These are phyloP conservation scores for Cyprinodon variegatus DNA, from an alignment of 2,113 vertebrate genomes.

Conservation along the genomic window DNA sequence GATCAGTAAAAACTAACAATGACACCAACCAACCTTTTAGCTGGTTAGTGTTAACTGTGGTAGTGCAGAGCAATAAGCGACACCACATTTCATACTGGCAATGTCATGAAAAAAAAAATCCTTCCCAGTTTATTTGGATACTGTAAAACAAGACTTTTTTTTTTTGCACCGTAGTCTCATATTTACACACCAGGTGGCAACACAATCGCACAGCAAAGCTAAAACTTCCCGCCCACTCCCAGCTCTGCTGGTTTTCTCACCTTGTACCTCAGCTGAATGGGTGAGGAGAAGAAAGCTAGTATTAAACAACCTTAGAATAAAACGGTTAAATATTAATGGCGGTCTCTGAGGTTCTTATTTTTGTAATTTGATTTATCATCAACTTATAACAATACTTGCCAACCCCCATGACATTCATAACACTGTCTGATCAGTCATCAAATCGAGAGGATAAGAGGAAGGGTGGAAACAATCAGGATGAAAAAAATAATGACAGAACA, in stretches of 20 bases:
- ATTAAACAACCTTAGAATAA: conserved; percentile 12
- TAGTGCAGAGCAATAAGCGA: conserved; percentile 25
- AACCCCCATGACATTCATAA: neutral
- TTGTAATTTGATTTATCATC: conserved; percentile 2
- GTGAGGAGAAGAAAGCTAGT: neutral
- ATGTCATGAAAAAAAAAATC: conserved; percentile 5
- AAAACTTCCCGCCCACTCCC: conserved; percentile 20
- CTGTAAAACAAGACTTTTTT: conserved; percentile 3
- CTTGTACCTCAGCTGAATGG: conserved; percentile 21
- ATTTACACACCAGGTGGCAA: conserved; percentile 67
- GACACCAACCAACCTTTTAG: conserved; percentile 16
- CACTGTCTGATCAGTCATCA: conserved; percentile 2
- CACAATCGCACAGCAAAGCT: conserved; percentile 27
- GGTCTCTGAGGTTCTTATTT: conserved; percentile 13
- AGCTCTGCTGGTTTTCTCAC: conserved; percentile 16
- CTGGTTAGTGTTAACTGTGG: conserved; percentile 17
- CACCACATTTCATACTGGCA: conserved; percentile 16
- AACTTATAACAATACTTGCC: neutral
- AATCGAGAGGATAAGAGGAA: neutral
- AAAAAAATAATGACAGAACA: conserved; percentile 27
- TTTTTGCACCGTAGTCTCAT: conserved; percentile 34
- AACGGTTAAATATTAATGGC: conserved; percentile 18
- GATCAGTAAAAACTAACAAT: conserved; percentile 41
- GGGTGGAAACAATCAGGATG: conserved; percentile 19
- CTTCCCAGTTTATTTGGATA: neutral